phyloP scores from a whole-genome alignment of 2,113 vertebrate genomes.

The Stercorarius parasiticus region DNA sequence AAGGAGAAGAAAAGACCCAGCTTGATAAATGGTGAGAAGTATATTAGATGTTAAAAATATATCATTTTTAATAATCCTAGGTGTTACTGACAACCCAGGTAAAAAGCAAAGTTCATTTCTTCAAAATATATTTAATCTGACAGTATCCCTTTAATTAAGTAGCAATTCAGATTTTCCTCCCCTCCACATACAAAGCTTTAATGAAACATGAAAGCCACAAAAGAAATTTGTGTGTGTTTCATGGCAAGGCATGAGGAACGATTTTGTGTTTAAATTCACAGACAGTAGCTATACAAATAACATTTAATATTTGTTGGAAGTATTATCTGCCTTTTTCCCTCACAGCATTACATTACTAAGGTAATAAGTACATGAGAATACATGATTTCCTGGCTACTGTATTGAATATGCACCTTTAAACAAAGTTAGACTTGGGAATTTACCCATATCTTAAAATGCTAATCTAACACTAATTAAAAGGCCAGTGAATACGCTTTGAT shows the following conservation, averaged over 20 bases:
- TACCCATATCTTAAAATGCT: conserved; percentile 60
- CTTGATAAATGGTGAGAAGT: conserved; percentile 41
- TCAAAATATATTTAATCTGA: conserved; percentile 60
- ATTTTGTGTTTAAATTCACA: conserved; percentile 62
- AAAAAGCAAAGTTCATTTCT: conserved; percentile 57
- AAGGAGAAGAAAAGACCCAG: conserved; percentile 19
- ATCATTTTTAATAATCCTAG: conserved; percentile 58
- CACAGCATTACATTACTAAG: conserved; percentile 56
- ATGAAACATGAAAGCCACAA: conserved; percentile 56
- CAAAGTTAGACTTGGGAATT: conserved; percentile 68
- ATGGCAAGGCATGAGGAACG: conserved; percentile 6
- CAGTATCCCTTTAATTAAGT: conserved; percentile 57
- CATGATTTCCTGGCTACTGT: conserved; percentile 57
- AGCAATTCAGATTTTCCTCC: conserved; percentile 54
- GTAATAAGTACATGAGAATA: conserved; percentile 61
- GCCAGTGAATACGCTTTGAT: conserved; percentile 32
- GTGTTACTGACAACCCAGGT: conserved; percentile 51
- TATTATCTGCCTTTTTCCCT: conserved; percentile 55
- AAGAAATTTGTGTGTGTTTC: conserved; percentile 50
- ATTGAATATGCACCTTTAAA: conserved; percentile 62
- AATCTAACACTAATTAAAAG: conserved; percentile 70
- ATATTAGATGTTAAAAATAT: conserved; percentile 40
- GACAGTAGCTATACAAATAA: conserved; percentile 55
- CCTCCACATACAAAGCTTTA: conserved; percentile 45
- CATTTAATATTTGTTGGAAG: conserved; percentile 64